These are phyloP conservation scores for Cottoperca gobio DNA, from an alignment of 2,797 vertebrate genomes.

Conservation along the genomic window DNA sequence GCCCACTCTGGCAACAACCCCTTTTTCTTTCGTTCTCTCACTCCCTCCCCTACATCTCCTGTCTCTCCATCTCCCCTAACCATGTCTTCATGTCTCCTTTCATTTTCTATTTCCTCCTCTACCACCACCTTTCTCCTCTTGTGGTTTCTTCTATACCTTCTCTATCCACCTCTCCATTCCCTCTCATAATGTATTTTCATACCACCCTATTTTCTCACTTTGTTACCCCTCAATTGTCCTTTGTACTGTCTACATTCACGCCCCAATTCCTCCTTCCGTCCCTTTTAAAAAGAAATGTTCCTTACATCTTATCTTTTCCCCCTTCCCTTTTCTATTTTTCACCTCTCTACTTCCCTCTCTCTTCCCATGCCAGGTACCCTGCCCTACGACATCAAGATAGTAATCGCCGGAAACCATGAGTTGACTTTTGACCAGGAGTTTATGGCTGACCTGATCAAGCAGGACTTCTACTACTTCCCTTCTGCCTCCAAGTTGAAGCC, in stretches of 20 bases:
- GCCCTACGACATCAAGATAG: conserved; percentile 97
- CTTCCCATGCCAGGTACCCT: conserved; percentile 86
- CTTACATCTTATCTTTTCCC: background rate
- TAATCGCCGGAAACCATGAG: conserved; percentile 97
- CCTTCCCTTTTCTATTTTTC: background rate
- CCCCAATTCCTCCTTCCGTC: background rate
- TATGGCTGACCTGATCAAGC: conserved; percentile 98
- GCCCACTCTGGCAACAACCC: background rate
- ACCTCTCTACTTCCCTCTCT: background rate
- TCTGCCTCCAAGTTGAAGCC: conserved; percentile 97
- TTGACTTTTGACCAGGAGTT: conserved; percentile 98
- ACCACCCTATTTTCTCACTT: background rate
- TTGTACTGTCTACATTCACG: background rate
- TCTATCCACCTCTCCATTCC: background rate
- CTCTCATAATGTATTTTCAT: background rate
- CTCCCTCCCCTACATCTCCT: background rate
- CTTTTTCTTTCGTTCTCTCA: background rate
- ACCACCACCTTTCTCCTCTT: background rate
- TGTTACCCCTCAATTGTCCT: background rate
- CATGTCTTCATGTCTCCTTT: conserved; percentile 14
- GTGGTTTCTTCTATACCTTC: too few relatives aligned
- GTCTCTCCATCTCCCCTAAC: background rate
- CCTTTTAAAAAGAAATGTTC: background rate
- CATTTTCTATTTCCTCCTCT: background rate
- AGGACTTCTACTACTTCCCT: conserved; percentile 98